Base-by-base conservation (phyloP, 2,888 invertebrate species). In the Pandemis cinnamomeana region DNA sequence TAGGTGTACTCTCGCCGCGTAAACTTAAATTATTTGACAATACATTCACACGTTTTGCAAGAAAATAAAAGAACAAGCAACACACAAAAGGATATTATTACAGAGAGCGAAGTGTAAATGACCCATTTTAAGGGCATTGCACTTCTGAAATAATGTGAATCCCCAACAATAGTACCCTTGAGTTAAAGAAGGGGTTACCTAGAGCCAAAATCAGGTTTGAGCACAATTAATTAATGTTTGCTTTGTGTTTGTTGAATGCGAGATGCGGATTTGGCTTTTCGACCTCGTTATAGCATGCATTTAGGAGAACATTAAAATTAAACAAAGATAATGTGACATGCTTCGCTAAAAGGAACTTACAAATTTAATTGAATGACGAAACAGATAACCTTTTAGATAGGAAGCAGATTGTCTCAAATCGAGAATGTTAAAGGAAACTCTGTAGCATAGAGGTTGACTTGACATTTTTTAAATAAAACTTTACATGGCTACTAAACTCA, bases 61-160 rank as follows among this genome's bases (percentile, higher is more conserved):
- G 48, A 70, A 70, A 20, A 53, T 15, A 70, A 74, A 67, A 70
- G 66, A 66, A 70, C 61, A 74, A 74, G 51, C 60, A 66, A 20
- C 42, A 61, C 41, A 68, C 73, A 73, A 73, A 60, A 66, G 69
- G 36, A n/a, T 44, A 60, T 63, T 77, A 76, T 75, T 70, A 78
- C 48, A 68, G 62, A 71, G 67, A 60, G 73, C 76, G 62, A 78
- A 73, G 78, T 78, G 78, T 77, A 82, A 86, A 85, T 82, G 81
- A 83, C 81, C 83, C 79, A 86, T 83, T 82, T 82, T 80, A 77
- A 84, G 85, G 85, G 83, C 86, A 85, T 80, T 86, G 87, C 85
- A 84, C 87, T 83, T 83, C 77, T 75, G 71, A 77, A 82, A 79
- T 77, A 75, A 78, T 78, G 78, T 76, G 61, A 76, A 79, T 78